Conservation (phyloP, 2,888 invertebrate genomes). For the Polia nebulosa region DNA sequence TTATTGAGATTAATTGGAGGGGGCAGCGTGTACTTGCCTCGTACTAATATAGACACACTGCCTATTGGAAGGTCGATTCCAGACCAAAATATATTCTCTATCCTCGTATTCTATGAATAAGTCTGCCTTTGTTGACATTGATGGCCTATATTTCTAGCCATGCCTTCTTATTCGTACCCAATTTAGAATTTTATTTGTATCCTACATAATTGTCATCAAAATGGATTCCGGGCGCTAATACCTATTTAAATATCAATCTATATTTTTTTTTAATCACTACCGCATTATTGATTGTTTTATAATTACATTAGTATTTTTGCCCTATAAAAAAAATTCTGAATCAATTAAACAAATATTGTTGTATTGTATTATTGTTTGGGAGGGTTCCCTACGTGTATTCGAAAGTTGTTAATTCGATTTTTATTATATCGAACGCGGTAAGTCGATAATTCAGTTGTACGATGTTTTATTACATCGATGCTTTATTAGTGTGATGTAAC, state of each 20-base stretch:
- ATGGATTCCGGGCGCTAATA: background rate
- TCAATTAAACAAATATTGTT: background rate
- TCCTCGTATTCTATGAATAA: constrained; percentile 10
- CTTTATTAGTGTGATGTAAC: too few relatives aligned
- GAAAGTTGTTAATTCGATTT: too few relatives aligned
- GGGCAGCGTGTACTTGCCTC: constrained; percentile 39
- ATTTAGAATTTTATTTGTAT: background rate
- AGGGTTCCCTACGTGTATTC: too few relatives aligned
- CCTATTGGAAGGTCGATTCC: constrained; percentile 11
- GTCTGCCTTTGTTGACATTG: background rate
- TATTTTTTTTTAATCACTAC: constrained; percentile 27
- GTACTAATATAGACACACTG: constrained; percentile 22
- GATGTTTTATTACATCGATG: too few relatives aligned
- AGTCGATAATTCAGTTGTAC: too few relatives aligned
- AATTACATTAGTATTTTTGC: background rate
- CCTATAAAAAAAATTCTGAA: background rate
- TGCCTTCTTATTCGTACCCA: background rate
- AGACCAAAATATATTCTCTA: background rate
- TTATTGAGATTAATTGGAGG: constrained; percentile 65
- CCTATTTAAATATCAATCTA: background rate
- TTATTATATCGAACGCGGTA: too few relatives aligned
- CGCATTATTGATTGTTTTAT: constrained; percentile 40
- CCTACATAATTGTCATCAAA: background rate
- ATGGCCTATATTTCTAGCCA: background rate
- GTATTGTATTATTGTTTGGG: too few relatives aligned